Evolutionary conservation across 2,113 vertebrate genomes (phyloP).

Genomic region (Lagopus leucura): DNA sequence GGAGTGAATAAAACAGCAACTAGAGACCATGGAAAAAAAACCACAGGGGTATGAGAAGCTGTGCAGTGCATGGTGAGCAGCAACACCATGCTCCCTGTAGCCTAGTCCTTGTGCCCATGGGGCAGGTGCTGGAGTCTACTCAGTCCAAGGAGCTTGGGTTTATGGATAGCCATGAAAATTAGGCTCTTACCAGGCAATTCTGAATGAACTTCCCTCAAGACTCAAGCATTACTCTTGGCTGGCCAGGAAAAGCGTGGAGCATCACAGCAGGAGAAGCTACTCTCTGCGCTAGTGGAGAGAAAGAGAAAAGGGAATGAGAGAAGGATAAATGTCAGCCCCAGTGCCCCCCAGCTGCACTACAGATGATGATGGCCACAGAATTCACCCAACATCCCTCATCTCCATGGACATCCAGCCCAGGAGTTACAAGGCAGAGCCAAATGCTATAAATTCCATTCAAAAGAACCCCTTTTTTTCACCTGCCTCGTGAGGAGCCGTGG

Average conservation of each 20-base stretch:
- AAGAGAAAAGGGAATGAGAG: neutral
- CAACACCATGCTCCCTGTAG: neutral
- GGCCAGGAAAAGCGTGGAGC: neutral
- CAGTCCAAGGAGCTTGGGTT: neutral
- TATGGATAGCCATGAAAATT: neutral
- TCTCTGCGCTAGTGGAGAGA: neutral
- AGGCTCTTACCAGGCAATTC: neutral
- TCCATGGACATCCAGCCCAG: neutral
- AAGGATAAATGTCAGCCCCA: rapidly evolving
- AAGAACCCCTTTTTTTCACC: neutral
- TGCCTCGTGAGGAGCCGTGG: neutral
- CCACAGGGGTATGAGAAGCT: rapidly evolving
- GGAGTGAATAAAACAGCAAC: rapidly evolving
- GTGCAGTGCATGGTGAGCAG: too few relatives aligned
- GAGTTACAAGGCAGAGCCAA: neutral
- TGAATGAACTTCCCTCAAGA: neutral
- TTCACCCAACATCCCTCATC: neutral
- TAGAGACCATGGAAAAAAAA: neutral
- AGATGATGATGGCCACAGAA: neutral
- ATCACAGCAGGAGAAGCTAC: rapidly evolving
- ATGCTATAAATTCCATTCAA: neutral
- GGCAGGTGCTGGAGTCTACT: rapidly evolving
- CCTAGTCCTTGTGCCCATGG: rapidly evolving
- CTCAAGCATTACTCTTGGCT: rapidly evolving
- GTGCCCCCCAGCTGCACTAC: neutral